These are phyloP conservation scores for Aphis craccivora DNA, from an alignment of 1,140 invertebrate species.

Conservation along the genomic window DNA sequence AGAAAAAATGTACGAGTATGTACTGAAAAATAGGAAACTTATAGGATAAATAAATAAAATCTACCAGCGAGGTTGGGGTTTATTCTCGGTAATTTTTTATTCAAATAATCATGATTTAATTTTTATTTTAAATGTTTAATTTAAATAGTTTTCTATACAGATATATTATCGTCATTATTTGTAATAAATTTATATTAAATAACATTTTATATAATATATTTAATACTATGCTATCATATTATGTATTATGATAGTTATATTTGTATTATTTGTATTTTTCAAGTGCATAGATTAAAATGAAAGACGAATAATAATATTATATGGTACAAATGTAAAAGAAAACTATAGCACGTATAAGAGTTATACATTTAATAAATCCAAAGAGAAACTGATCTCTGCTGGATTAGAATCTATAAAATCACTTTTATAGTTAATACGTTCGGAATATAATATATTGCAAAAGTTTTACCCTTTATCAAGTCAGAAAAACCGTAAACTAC, in stretches of 20 bases:
- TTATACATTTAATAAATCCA: neutral
- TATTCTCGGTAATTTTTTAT: neutral
- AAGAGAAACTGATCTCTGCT: neutral
- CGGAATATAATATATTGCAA: constrained; percentile 4
- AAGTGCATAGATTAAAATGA: neutral
- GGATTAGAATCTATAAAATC: constrained; percentile 26
- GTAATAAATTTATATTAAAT: neutral
- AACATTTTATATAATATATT: neutral
- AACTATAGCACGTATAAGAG: neutral
- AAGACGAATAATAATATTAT: neutral
- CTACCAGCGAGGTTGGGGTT: neutral
- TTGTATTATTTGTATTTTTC: neutral
- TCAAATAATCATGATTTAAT: too few relatives aligned
- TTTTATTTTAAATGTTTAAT: too few relatives aligned
- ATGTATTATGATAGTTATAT: neutral
- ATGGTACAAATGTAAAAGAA: neutral
- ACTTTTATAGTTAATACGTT: constrained; percentile 36
- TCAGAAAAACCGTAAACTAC: neutral
- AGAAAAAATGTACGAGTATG: neutral
- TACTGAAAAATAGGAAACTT: neutral
- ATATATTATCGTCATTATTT: neutral
- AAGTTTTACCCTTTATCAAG: constrained; percentile 15
- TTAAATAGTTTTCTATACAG: too few relatives aligned
- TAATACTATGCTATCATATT: neutral
- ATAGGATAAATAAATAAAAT: neutral